These are phyloP conservation scores for Brachirus orientalis DNA, from an alignment of 2,113 vertebrate species.

Conservation along the genomic window DNA sequence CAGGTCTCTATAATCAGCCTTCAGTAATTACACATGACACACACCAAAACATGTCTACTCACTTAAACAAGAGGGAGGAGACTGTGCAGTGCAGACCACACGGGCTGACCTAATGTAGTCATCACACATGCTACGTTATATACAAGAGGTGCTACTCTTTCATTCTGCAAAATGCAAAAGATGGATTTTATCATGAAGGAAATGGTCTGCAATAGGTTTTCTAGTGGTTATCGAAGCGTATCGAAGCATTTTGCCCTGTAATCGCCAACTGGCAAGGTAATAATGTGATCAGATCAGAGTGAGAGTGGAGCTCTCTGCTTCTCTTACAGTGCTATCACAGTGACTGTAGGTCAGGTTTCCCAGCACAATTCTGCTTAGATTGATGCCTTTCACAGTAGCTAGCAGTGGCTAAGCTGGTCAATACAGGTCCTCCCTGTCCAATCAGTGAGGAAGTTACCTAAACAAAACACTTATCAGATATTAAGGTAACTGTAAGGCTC, in stretches of 20 bases:
- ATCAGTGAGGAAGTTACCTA: constrained; percentile 45
- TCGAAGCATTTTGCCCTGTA: too few relatives aligned
- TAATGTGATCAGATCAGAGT: too few relatives aligned
- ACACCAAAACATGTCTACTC: constrained; percentile 41
- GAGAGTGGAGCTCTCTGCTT: neutral
- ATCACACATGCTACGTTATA: constrained; percentile 7
- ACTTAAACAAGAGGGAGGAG: constrained; percentile 62
- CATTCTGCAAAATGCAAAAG: neutral
- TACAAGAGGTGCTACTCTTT: too few relatives aligned
- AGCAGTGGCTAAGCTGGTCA: constrained; percentile 22
- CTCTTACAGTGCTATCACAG: constrained; percentile 9
- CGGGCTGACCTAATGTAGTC: constrained; percentile 39
- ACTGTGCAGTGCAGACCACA: constrained; percentile 51
- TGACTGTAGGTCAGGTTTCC: constrained; percentile 45
- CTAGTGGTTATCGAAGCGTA: too few relatives aligned
- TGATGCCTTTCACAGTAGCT: constrained; percentile 31
- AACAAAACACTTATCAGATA: constrained; percentile 23
- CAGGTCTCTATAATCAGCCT: constrained; percentile 47
- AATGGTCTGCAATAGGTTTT: too few relatives aligned
- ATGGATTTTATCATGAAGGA: neutral
- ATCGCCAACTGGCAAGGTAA: too few relatives aligned
- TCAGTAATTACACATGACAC: constrained; percentile 56
- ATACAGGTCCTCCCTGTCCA: constrained; percentile 13
- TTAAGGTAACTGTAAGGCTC: neutral
- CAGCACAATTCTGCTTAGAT: constrained; percentile 2